Percentiles rank a stretch among this genome's conserved stretches.
These are phyloP conservation scores for Drosophila kanekoi DNA, from an alignment of 2,888 invertebrate genomes.

Conservation along the genomic window DNA sequence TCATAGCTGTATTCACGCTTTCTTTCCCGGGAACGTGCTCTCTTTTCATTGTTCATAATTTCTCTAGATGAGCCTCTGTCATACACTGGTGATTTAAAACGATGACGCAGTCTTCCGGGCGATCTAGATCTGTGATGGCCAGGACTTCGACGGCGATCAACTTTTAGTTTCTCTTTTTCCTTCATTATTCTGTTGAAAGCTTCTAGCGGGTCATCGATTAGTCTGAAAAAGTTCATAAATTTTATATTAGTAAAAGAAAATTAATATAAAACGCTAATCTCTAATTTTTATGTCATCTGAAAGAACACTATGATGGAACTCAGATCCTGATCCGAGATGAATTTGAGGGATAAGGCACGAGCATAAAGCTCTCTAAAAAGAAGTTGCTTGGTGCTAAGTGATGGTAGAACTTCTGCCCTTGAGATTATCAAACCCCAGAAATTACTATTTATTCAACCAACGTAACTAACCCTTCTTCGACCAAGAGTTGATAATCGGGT, in stretches of 20 bases:
- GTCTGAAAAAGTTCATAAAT: conserved; percentile 82
- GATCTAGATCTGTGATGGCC: conserved; percentile 85
- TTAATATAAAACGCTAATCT: not conserved
- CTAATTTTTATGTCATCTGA: too few relatives aligned
- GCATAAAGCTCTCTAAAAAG: too few relatives aligned
- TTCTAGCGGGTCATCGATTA: conserved; percentile 93
- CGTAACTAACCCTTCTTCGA: too few relatives aligned
- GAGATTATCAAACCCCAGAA: too few relatives aligned
- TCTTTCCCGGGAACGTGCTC: conserved; percentile 66
- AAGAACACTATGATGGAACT: too few relatives aligned
- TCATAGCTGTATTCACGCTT: conserved; percentile 69
- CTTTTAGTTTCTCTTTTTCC: conserved; percentile 89
- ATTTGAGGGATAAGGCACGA: too few relatives aligned
- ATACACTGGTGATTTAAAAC: conserved; percentile 79
- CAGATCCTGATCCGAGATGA: too few relatives aligned
- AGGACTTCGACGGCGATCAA: conserved; percentile 86
- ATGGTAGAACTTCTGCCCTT: too few relatives aligned
- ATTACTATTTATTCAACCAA: too few relatives aligned
- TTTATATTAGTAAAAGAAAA: not conserved
- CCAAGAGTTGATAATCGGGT: too few relatives aligned
- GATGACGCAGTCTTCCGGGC: conserved; percentile 75
- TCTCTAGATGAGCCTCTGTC: conserved; percentile 76
- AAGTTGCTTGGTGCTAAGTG: too few relatives aligned
- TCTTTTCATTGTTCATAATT: conserved; percentile 56
- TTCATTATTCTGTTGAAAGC: conserved; percentile 94